Conservation (phyloP, 2,888 invertebrate genomes). For the Thecophora atra region DNA sequence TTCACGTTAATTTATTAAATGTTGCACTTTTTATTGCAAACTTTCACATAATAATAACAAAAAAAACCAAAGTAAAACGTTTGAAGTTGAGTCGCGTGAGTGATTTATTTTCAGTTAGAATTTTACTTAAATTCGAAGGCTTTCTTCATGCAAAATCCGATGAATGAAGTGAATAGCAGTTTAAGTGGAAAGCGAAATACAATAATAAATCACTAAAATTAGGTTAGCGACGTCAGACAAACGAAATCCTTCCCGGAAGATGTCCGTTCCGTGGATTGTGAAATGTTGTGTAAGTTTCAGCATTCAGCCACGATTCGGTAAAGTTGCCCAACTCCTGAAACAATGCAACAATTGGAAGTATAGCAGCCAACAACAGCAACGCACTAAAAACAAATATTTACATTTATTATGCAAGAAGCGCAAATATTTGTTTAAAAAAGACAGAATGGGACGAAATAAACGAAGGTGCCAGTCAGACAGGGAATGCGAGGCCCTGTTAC, state of each 20-base stretch:
- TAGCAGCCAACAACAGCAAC: conserved; percentile 33
- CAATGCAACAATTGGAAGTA: conserved; percentile 39
- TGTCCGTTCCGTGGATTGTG: conserved; percentile 10
- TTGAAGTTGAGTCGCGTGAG: no score
- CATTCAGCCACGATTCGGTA: background rate
- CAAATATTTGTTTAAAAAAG: background rate
- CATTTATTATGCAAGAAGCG: conserved; percentile 30
- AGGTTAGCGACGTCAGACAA: background rate
- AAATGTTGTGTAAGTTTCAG: conserved; percentile 42
- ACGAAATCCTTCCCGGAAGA: background rate
- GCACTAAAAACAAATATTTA: conserved; percentile 36
- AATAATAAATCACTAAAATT: background rate
- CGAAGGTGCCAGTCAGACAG: no score
- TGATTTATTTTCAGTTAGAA: no score
- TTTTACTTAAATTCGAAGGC: no score
- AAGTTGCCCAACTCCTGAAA: conserved; percentile 2
- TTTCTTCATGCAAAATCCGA: no score
- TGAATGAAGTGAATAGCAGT: no score
- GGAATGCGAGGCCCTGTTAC: conserved; percentile 51
- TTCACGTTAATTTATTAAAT: conserved; percentile 61
- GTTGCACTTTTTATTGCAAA: background rate
- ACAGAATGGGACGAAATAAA: background rate
- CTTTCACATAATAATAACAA: no score
- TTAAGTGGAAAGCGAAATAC: background rate
- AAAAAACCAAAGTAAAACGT: no score